Evolutionary conservation across 2,888 invertebrate species (phyloP).

Genomic region (Parelbella ahira): DNA sequence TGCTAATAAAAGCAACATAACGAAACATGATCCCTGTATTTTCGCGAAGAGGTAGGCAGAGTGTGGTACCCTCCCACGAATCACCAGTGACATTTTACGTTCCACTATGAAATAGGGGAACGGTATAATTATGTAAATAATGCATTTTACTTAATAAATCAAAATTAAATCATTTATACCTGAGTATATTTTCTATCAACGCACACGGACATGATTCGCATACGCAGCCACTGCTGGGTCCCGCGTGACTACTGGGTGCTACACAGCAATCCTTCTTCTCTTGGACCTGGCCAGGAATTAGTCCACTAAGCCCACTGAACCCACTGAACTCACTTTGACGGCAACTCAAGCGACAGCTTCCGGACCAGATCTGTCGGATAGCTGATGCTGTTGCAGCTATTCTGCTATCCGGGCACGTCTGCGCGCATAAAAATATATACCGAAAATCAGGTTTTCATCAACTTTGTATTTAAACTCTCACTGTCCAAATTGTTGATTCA

Average conservation of each 20-base stretch:
- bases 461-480: no score
- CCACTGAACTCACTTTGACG: slow-evolving; percentile 31
- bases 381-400: slow-evolving; percentile 40
- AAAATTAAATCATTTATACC: slow-evolving; percentile 32
- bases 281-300: slow-evolving; percentile 25
- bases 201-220: slow-evolving; percentile 51
- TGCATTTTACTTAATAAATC: no score
- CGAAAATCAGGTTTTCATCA: no score
- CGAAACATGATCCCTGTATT: no score
- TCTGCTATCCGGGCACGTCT: slow-evolving; percentile 38
- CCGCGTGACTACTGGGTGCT: slow-evolving; percentile 10
- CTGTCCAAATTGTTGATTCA: no score
- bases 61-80: no score
- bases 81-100: no score
- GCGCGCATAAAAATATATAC: no score
- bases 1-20: no score
- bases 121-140: no score
- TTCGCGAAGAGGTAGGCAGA: no score
- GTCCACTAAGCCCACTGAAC: slow-evolving; percentile 31
- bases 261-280: slow-evolving; percentile 1
- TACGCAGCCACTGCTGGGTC: slow-evolving; percentile 34
- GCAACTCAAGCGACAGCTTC: slow-evolving; percentile 45
- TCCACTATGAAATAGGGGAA: no score
- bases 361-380: slow-evolving; percentile 49
- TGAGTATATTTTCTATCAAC: slow-evolving; percentile 39